Percentiles rank a stretch among this genome's conserved stretches.
phyloP scores from a whole-genome alignment of 2,888 invertebrate genomes.

The Drosophila seclusa region DNA sequence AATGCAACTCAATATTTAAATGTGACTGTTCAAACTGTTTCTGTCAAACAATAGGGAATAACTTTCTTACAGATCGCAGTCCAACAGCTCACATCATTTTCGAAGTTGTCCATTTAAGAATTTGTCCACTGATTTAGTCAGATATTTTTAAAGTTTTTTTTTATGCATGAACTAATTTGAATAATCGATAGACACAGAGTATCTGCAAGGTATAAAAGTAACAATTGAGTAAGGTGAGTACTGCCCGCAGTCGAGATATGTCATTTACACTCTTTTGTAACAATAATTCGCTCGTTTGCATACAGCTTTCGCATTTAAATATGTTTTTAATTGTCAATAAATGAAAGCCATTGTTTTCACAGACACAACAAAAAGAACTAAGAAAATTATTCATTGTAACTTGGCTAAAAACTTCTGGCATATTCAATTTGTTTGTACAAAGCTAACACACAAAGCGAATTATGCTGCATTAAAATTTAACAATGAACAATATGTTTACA shows the following conservation, averaged over 20 bases:
- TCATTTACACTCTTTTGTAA: not conserved
- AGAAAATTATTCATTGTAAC: not conserved
- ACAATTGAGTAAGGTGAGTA: not conserved
- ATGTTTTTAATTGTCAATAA: not conserved
- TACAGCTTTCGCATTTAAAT: not conserved
- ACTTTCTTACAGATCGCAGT: not conserved
- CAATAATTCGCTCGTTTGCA: not conserved
- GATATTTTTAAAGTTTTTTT: not conserved
- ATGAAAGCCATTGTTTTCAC: not conserved
- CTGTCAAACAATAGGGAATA: not conserved
- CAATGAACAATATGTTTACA: conserved; percentile 23
- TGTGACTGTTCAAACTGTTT: not conserved
- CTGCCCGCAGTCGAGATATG: not conserved
- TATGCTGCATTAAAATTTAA: conserved; percentile 13
- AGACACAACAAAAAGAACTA: not conserved
- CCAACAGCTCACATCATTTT: not conserved
- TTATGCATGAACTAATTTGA: not conserved
- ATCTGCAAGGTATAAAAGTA: not conserved
- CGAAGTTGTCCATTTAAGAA: not conserved
- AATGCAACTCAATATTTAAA: conserved; percentile 7
- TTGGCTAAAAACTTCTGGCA: not conserved
- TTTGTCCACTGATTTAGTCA: not conserved
- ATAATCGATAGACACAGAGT: not conserved
- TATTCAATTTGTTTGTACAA: conserved; percentile 26
- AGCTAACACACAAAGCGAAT: conserved; percentile 10